A percentile compares a stretch with the other conserved stretches of the same genome.
These are phyloP conservation scores for Tamias sibiricus DNA, from an alignment of 2,113 vertebrate genomes.

Conservation along the genomic window DNA sequence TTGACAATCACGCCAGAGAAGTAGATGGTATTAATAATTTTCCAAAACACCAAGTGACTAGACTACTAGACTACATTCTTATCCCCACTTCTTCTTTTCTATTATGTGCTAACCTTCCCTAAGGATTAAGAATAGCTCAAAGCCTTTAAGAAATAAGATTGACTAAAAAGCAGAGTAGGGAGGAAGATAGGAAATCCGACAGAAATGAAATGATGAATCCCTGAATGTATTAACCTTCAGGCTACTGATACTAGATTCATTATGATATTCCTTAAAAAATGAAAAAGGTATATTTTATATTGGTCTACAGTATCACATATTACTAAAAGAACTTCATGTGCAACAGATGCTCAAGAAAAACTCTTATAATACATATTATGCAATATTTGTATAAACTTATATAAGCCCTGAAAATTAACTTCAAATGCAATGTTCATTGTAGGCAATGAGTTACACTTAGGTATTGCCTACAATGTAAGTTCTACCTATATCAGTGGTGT, in stretches of 20 bases:
- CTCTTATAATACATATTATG: background rate
- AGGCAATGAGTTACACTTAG: background rate
- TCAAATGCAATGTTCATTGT: background rate
- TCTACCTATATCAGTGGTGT: background rate
- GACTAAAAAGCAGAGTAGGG: conserved; percentile 5
- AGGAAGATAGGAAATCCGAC: conserved; percentile 40
- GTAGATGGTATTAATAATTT: background rate
- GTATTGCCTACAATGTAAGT: background rate
- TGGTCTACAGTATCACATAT: background rate
- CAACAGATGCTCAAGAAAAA: background rate
- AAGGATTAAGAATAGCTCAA: conserved; percentile 57
- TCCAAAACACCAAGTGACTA: conserved; percentile 10
- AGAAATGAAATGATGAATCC: conserved; percentile 61
- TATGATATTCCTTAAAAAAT: background rate
- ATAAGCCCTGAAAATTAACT: background rate
- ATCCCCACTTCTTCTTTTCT: conserved; percentile 22
- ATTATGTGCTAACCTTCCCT: conserved; percentile 32
- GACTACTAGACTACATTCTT: background rate
- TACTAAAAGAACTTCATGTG: background rate
- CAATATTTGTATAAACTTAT: background rate
- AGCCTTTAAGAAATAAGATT: conserved; percentile 58
- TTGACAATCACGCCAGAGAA: background rate
- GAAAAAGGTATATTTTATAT: conserved; percentile 30
- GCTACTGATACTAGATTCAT: conserved; percentile 51
- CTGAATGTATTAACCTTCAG: conserved; percentile 28